A percentile compares a stretch with the other conserved stretches of the same genome.
Evolutionary conservation across 2,888 invertebrate genomes (phyloP).

Genomic region (Lasioglossum vierecki): DNA sequence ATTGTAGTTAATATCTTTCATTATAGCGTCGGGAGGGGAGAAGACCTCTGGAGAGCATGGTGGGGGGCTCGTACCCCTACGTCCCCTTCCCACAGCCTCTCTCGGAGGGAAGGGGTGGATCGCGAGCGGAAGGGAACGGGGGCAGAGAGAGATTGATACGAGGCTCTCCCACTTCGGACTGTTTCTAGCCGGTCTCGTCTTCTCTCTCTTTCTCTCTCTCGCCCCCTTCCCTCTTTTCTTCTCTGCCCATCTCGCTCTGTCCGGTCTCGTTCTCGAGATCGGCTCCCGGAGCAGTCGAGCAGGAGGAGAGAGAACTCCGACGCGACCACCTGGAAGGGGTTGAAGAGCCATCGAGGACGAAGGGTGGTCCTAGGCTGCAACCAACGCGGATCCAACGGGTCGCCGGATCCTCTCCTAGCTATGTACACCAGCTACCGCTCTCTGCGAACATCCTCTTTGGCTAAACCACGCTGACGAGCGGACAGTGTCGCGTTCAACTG

Average conservation of each 20-base stretch:
- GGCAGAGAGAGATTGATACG: constrained; percentile 48
- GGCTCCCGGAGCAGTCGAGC: constrained; percentile 55
- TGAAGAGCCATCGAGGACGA: constrained; percentile 71
- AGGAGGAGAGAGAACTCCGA: constrained; percentile 48
- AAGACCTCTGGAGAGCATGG: constrained; percentile 24
- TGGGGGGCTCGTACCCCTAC: neutral
- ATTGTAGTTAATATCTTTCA: constrained; percentile 84
- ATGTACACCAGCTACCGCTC: neutral
- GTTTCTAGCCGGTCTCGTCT: constrained; percentile 36
- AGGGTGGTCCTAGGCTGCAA: constrained; percentile 61
- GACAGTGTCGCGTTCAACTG: constrained; percentile 13
- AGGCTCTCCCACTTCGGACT: constrained; percentile 37
- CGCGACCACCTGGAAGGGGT: constrained; percentile 73
- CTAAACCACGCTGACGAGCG: constrained; percentile 4
- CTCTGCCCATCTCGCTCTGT: neutral
- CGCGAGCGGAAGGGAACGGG: constrained; percentile 1
- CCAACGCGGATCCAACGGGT: constrained; percentile 17
- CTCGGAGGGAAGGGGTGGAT: neutral
- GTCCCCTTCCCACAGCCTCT: neutral
- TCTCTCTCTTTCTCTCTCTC: constrained; percentile 11
- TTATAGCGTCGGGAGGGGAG: constrained; percentile 74
- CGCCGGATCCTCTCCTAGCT: neutral
- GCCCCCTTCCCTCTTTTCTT: neutral
- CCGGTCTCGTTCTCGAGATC: constrained; percentile 42
- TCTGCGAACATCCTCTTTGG: neutral